These are phyloP conservation scores for Aphyosemion australe DNA, from an alignment of 2,113 vertebrate species.

Conservation along the genomic window DNA sequence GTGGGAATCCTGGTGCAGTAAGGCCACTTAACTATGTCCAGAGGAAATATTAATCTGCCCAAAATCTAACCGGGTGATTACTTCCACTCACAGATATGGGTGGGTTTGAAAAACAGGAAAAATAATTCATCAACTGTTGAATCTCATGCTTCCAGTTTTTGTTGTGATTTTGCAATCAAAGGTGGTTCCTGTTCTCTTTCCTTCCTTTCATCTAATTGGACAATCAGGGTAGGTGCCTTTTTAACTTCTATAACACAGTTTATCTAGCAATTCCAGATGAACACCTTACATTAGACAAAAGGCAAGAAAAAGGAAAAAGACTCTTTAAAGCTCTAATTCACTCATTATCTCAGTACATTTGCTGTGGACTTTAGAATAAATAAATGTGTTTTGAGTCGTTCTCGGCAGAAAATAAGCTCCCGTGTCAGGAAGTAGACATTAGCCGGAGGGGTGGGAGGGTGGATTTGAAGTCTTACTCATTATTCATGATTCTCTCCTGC, in stretches of 20 bases:
- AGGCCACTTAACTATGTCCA: slow-evolving; percentile 39
- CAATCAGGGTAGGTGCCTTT: slow-evolving; percentile 2
- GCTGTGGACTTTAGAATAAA: too few species aligned
- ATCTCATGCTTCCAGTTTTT: not conserved
- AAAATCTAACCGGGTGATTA: slow-evolving; percentile 29
- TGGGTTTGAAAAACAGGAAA: slow-evolving; percentile 21
- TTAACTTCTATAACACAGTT: not conserved
- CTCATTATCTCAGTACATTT: too few species aligned
- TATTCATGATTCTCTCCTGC: too few species aligned
- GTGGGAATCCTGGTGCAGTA: slow-evolving; percentile 47
- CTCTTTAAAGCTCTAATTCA: too few species aligned
- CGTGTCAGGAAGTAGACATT: too few species aligned
- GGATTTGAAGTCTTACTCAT: too few species aligned
- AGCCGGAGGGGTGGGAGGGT: too few species aligned
- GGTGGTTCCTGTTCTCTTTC: not conserved
- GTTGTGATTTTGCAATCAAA: not conserved
- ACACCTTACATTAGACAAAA: too few species aligned
- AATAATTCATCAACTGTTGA: slow-evolving; percentile 17
- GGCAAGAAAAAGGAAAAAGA: too few species aligned
- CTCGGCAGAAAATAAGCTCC: too few species aligned
- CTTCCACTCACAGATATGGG: slow-evolving; percentile 12
- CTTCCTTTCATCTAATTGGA: not conserved
- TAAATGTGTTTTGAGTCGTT: too few species aligned
- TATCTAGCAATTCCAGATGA: slow-evolving; percentile 8
- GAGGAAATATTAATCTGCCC: slow-evolving; percentile 15